Evolutionary conservation across 2,888 invertebrate species (phyloP).

Genomic region (Elegia similella): DNA sequence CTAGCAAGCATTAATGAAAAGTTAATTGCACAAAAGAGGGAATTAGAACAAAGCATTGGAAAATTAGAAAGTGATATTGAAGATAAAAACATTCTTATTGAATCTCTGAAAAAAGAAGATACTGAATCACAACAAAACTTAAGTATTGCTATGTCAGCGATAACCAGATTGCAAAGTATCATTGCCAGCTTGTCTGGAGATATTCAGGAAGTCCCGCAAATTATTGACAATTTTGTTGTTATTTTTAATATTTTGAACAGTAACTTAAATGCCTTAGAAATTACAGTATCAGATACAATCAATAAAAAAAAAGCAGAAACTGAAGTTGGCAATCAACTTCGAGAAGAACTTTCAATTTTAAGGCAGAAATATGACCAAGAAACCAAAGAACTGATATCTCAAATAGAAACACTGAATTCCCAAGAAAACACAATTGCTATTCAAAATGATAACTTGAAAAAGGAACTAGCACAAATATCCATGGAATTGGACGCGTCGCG

Average conservation of each 20-base stretch:
- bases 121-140: constrained; percentile 39
- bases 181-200: constrained; percentile 42
- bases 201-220: constrained; percentile 41
- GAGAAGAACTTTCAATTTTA: constrained; percentile 25
- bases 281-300: constrained; percentile 34
- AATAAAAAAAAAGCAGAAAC: constrained; percentile 37
- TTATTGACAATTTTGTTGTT: constrained; percentile 42
- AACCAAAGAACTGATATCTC: constrained; percentile 23
- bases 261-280: constrained; percentile 44
- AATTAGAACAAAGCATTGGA: constrained; percentile 33
- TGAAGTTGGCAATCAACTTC: constrained; percentile 29
- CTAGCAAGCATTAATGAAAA: constrained; percentile 33
- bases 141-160: constrained; percentile 37
- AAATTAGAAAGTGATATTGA: constrained; percentile 38
- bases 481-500: constrained; percentile 3
- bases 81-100: constrained; percentile 41
- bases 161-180: constrained; percentile 42
- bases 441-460: constrained; percentile 7
- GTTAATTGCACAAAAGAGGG: constrained; percentile 33
- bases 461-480: constrained; percentile 4
- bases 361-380: constrained; percentile 28
- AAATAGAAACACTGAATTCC: neutral
- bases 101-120: constrained; percentile 35
- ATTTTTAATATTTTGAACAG: constrained; percentile 40
- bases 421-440: neutral